Base-by-base conservation (phyloP, 2,888 invertebrate species). In the Acleris laterana region DNA sequence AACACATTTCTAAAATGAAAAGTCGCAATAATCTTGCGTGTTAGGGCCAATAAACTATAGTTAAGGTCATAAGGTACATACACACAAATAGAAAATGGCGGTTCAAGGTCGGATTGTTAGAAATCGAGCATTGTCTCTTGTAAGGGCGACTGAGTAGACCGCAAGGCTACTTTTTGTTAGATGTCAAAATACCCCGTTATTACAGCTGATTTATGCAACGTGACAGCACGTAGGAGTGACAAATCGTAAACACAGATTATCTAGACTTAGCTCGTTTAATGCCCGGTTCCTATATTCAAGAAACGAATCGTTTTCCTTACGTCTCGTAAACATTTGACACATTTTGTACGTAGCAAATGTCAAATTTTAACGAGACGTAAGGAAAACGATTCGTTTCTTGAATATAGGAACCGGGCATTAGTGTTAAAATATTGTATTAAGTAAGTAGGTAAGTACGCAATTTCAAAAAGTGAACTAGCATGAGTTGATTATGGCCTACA, bases 81-180 rank as follows among this genome's bases (percentile, higher is more conserved):
- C 68, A 63, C 68, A 73, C 60, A 72, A 78, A 76, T 78, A 83
- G 82, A 82, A 82, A 83, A 78, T 70, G 73, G 68, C 74, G 70
- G 79, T 82, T 85, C 87, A 90, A 90, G 89, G 90, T 74, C 69
- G 61, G 67, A 74, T 68, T 74, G 71, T 71, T 88, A 88, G 90
- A 91, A 91, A 90, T 88, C 90, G 82, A 52, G 71, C 69, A 76
- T 79, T 76, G 74, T 75, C 70, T 70, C 66, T 77, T 78, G 80
- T 85, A 87, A 90, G 89, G 89, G 88, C 87, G 74, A 75, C 78
- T 78, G 74, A 63, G 68, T 70, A 73, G 76, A 78, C 82, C 80
- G 79, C 90, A 89, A 92, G 90, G 90, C 81, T 84, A 74, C 69
- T 89, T 89, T 90, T 90, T 90, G 85, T 75, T 46, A 20, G 48